These are phyloP conservation scores for Arctocebus calabarensis DNA, from an alignment of 2,797 vertebrate genomes.

Conservation along the genomic window DNA sequence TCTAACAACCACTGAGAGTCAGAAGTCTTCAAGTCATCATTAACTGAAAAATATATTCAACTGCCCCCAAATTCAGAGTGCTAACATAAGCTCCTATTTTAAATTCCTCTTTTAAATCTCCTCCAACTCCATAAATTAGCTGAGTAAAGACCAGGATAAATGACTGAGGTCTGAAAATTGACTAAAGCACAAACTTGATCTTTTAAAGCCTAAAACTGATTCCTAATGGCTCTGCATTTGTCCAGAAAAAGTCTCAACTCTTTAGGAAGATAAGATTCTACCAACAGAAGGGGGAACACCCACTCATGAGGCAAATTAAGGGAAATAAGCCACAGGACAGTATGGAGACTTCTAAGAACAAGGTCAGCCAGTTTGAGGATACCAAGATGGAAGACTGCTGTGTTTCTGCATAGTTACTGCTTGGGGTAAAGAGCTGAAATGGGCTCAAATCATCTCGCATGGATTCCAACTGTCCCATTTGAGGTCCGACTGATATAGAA, in stretches of 20 bases:
- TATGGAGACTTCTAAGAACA: background rate
- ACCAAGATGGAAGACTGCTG: background rate
- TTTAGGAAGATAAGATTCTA: slow-evolving; percentile 44
- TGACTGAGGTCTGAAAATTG: background rate
- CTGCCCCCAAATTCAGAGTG: slow-evolving; percentile 1
- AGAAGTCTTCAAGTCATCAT: background rate
- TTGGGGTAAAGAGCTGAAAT: background rate
- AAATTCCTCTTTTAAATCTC: background rate
- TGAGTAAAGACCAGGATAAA: slow-evolving; percentile 5
- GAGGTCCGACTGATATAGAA: background rate
- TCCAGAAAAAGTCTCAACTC: slow-evolving; percentile 22
- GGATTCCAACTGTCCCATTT: background rate
- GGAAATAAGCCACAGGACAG: slow-evolving; percentile 11
- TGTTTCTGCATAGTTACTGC: background rate
- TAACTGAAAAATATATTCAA: slow-evolving; percentile 42
- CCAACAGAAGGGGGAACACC: background rate
- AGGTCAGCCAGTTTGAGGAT: slow-evolving; percentile 26
- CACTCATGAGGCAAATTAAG: background rate
- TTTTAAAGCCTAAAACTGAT: slow-evolving; percentile 47
- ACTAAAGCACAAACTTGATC: slow-evolving; percentile 18
- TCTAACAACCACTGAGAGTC: background rate
- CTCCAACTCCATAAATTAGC: background rate
- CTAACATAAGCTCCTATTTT: background rate
- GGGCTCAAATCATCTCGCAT: background rate
- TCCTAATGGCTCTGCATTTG: slow-evolving; percentile 1